Evolutionary conservation across 2,888 invertebrate species (phyloP).

Genomic region (Beris morrisii): DNA sequence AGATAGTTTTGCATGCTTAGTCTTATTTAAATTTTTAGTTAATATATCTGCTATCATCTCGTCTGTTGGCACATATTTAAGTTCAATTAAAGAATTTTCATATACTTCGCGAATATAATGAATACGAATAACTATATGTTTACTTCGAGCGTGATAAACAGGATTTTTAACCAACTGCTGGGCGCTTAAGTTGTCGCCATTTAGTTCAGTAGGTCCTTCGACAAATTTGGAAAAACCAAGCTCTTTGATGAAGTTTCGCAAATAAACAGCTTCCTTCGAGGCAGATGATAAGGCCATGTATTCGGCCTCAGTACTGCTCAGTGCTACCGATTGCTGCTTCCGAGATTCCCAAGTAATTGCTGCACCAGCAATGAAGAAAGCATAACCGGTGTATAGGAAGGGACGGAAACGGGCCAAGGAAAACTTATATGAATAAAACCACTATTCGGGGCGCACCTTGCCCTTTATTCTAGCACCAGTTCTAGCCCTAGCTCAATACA

Average conservation of each 20-base stretch:
- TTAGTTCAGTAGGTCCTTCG: too few species aligned
- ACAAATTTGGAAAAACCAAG: neutral
- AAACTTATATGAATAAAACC: too few species aligned
- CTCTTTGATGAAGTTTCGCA: conserved; percentile 13
- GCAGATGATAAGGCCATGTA: conserved; percentile 32
- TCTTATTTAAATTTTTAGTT: conserved; percentile 31
- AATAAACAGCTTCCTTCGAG: conserved; percentile 35
- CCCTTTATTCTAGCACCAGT: too few species aligned
- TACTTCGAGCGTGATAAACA: conserved; percentile 36
- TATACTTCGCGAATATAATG: too few species aligned
- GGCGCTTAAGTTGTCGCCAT: conserved; percentile 36
- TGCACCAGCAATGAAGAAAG: conserved; percentile 32
- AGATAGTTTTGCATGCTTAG: too few species aligned
- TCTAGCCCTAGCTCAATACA: too few species aligned
- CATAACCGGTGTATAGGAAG: too few species aligned
- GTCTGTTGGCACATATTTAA: conserved; percentile 33
- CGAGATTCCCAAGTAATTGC: conserved; percentile 35
- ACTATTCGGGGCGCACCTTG: too few species aligned
- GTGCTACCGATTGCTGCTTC: conserved; percentile 37
- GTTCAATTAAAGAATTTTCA: conserved; percentile 21
- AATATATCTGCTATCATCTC: conserved; percentile 36
- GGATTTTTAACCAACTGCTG: conserved; percentile 35
- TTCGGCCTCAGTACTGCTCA: conserved; percentile 39
- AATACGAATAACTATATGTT: conserved; percentile 36
- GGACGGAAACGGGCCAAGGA: too few species aligned